Conservation (phyloP, 35 echinoderm and acorn worm genomes). For the Ophiothrix spiculata region DNA sequence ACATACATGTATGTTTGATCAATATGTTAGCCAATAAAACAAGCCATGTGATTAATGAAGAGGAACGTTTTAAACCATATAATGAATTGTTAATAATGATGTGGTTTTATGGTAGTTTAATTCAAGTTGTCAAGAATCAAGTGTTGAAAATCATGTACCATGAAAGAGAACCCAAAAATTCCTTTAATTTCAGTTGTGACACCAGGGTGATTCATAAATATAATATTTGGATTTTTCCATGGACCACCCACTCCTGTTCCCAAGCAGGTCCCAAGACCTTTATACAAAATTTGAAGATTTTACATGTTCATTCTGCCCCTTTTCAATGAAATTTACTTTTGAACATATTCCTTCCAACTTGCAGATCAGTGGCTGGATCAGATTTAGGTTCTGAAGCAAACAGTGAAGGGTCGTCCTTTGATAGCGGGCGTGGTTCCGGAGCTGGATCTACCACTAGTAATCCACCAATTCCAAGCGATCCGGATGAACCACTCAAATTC, state of each 20-base stretch:
- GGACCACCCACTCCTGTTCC: too few relatives aligned
- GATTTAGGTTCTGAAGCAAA: conserved; percentile 79
- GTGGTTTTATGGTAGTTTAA: too few relatives aligned
- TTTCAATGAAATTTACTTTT: not conserved
- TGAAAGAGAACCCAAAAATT: not conserved
- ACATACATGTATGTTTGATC: too few relatives aligned
- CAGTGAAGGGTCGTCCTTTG: conserved; percentile 87
- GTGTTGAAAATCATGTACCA: too few relatives aligned
- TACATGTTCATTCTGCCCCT: not conserved
- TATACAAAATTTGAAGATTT: not conserved
- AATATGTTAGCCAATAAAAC: too few relatives aligned
- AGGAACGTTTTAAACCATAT: too few relatives aligned
- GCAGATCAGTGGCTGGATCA: conserved; percentile 68
- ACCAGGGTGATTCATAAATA: not conserved
- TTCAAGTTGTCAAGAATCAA: too few relatives aligned
- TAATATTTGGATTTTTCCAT: too few relatives aligned
- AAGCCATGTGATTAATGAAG: too few relatives aligned
- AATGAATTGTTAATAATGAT: too few relatives aligned
- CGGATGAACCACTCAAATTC: conserved; percentile 51
- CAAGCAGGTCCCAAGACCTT: too few relatives aligned
- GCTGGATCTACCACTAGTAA: conserved; percentile 26
- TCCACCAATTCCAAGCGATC: conserved; percentile 7
- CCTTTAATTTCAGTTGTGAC: not conserved
- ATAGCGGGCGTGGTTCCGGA: conserved; percentile 83
- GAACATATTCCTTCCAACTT: not conserved